A percentile compares a stretch with the other conserved stretches of the same genome.
Conservation (phyloP, 1,140 invertebrate genomes). For the Notospermus geniculatus region DNA sequence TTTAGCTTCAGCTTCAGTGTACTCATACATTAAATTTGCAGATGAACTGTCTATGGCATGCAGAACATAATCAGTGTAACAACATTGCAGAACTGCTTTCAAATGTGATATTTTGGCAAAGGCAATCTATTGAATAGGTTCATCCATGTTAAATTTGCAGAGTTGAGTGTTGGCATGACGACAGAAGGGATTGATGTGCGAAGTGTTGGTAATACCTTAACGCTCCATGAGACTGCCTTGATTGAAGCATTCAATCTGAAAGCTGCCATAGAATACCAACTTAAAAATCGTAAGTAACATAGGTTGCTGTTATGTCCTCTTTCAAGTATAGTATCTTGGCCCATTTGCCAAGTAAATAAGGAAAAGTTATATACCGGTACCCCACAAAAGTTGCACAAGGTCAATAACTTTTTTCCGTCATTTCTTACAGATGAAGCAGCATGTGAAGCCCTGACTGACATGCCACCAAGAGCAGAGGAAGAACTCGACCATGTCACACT, state of each 20-base stretch:
- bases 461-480: constrained; percentile 93
- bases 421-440: constrained; percentile 74
- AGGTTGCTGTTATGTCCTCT: not conserved
- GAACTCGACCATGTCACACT: constrained; percentile 97
- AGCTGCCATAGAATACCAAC: constrained; percentile 96
- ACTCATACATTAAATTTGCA: too few relatives aligned
- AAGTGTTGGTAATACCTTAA: constrained; percentile 95
- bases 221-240: constrained; percentile 92
- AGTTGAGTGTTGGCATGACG: constrained; percentile 94
- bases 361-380: too few relatives aligned
- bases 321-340: not conserved
- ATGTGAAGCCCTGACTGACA: constrained; percentile 91
- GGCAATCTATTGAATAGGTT: too few relatives aligned
- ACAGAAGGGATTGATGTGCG: constrained; percentile 96
- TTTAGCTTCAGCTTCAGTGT: too few relatives aligned
- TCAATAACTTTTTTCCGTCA: too few relatives aligned
- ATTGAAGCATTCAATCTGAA: constrained; percentile 99
- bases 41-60: too few relatives aligned
- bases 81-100: too few relatives aligned
- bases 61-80: too few relatives aligned
- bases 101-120: too few relatives aligned
- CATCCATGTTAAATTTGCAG: too few relatives aligned
- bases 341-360: too few relatives aligned
- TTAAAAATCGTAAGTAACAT: constrained; percentile 78
- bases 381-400: too few relatives aligned